Percentiles rank a stretch among this genome's conserved stretches.
Conservation (phyloP, 2,888 invertebrate species). For the Tuberolachnus salignus region DNA sequence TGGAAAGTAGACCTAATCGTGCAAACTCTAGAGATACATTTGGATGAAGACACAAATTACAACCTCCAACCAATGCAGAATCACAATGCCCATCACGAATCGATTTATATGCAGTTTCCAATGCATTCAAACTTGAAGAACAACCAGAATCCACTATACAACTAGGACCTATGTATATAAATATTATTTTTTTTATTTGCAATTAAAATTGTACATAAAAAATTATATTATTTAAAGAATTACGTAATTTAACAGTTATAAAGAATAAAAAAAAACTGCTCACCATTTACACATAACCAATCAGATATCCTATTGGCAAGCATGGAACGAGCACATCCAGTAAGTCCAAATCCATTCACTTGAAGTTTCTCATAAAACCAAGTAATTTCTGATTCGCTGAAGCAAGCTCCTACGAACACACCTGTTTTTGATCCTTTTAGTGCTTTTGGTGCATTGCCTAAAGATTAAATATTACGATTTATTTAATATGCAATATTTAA, state of each 20-base stretch:
- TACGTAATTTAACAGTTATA: no score
- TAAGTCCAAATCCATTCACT: constrained; percentile 71
- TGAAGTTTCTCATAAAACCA: constrained; percentile 75
- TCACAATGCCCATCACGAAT: constrained; percentile 84
- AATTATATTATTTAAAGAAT: no score
- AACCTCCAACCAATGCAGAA: constrained; percentile 86
- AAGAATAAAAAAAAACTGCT: constrained; percentile 32
- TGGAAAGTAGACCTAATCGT: constrained; percentile 74
- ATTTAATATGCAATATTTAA: no score
- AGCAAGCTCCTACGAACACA: constrained; percentile 79
- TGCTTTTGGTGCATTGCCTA: constrained; percentile 71
- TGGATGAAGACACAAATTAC: constrained; percentile 85
- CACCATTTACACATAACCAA: constrained; percentile 80
- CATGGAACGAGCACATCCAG: constrained; percentile 88
- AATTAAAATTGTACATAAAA: no score
- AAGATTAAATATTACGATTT: no score
- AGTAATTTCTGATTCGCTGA: constrained; percentile 77
- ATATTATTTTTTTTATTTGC: no score
- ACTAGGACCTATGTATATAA: constrained; percentile 73
- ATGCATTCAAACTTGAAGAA: constrained; percentile 87
- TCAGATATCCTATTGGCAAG: constrained; percentile 89
- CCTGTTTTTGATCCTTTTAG: constrained; percentile 77
- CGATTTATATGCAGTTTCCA: constrained; percentile 80
- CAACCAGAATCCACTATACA: constrained; percentile 91
- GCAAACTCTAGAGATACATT: constrained; percentile 86